Evolutionary conservation across 2,888 invertebrate genomes (phyloP).

Genomic region (Lasioglossum leucozonium): DNA sequence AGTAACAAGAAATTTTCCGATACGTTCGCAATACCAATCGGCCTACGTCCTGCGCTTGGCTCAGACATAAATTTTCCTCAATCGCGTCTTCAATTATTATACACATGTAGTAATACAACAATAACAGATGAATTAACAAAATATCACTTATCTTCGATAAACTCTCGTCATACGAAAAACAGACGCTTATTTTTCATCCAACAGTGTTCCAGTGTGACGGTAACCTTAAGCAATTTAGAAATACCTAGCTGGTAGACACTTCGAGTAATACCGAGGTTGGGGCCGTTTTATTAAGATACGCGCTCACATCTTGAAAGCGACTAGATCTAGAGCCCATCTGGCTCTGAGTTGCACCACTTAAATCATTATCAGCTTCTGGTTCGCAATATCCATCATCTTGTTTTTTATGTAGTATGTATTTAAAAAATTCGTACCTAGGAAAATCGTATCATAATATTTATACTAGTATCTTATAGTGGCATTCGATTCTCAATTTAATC

Average conservation of each 20-base stretch:
- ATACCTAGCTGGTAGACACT: slow-evolving; percentile 80
- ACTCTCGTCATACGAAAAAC: slow-evolving; percentile 79
- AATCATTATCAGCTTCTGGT: slow-evolving; percentile 62
- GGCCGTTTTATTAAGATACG: slow-evolving; percentile 75
- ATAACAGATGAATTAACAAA: slow-evolving; percentile 77
- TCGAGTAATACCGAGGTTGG: slow-evolving; percentile 80
- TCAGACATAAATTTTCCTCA: slow-evolving; percentile 58
- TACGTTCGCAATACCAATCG: slow-evolving; percentile 59
- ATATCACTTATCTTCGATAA: slow-evolving; percentile 78
- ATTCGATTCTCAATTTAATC: neutral
- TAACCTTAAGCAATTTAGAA: slow-evolving; percentile 53
- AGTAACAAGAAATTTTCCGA: slow-evolving; percentile 44
- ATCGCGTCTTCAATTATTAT: slow-evolving; percentile 54
- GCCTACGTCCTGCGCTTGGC: slow-evolving; percentile 79
- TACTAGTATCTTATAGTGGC: neutral
- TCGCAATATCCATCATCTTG: slow-evolving; percentile 69
- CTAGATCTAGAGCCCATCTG: slow-evolving; percentile 66
- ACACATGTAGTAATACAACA: slow-evolving; percentile 71
- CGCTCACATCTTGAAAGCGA: slow-evolving; percentile 80
- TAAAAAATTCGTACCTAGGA: slow-evolving; percentile 82
- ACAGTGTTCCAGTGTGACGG: slow-evolving; percentile 46
- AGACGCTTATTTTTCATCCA: slow-evolving; percentile 48
- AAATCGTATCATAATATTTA: neutral
- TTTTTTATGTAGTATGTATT: slow-evolving; percentile 76
- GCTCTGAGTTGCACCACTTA: slow-evolving; percentile 59